Conservation (phyloP, 2,797 vertebrate genomes). For the Onychomys arenicola region DNA sequence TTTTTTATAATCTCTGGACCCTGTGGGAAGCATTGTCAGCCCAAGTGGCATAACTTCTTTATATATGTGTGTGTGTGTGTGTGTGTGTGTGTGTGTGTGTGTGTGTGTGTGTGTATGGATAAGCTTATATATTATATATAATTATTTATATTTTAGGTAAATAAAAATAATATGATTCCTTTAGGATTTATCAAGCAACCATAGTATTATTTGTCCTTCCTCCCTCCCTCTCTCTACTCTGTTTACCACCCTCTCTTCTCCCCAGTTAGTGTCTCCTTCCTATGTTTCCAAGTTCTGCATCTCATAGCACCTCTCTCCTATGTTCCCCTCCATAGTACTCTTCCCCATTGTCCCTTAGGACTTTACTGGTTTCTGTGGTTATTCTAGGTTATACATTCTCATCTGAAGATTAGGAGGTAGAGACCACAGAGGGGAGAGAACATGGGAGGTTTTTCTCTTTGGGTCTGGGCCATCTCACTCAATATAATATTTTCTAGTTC, state of each 20-base stretch:
- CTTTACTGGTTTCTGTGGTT: neutral
- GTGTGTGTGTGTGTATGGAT: too few relatives aligned
- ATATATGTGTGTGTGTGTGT: neutral
- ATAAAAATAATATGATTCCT: neutral
- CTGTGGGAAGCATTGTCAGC: neutral
- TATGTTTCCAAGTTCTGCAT: neutral
- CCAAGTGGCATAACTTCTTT: neutral
- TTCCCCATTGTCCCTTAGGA: neutral
- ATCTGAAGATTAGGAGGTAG: neutral
- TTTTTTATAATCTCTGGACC: neutral
- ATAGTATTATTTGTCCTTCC: too few relatives aligned
- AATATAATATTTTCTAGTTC: neutral
- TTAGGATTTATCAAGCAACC: neutral
- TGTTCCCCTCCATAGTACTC: too few relatives aligned
- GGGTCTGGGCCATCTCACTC: neutral
- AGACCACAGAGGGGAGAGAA: neutral
- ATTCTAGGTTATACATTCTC: neutral
- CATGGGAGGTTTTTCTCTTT: neutral
- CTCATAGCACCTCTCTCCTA: neutral
- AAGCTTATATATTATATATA: neutral
- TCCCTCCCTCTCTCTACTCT: neutral
- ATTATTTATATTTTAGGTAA: neutral
- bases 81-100: too few relatives aligned
- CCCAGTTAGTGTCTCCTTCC: neutral
- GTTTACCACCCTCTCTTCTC: neutral